Evolutionary conservation across 2,113 vertebrate genomes (phyloP).

Genomic region (Muscicapa adusta): DNA sequence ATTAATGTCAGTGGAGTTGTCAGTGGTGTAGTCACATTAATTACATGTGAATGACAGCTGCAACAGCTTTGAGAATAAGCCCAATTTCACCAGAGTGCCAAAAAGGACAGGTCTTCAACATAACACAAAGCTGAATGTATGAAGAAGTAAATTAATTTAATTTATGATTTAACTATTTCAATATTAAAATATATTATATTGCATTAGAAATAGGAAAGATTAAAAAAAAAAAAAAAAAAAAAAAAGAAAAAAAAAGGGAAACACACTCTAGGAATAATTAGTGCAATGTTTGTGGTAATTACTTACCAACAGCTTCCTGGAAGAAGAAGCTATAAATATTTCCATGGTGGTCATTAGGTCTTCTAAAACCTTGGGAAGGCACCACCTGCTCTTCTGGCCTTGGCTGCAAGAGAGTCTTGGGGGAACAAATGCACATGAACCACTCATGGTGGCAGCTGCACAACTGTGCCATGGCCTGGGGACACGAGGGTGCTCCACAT

Average conservation of each 20-base stretch:
- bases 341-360: neutral
- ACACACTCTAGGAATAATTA: neutral
- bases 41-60: neutral
- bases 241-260: neutral
- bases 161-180: neutral
- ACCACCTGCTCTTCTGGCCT: neutral
- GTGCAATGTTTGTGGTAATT: neutral
- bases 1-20: neutral
- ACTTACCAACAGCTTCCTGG: neutral
- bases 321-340: neutral
- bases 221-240: fast-evolving
- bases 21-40: neutral
- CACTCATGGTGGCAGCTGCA: neutral
- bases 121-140: neutral
- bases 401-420: neutral
- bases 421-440: neutral
- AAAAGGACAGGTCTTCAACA: neutral
- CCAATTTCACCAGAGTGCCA: neutral
- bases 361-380: neutral
- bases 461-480: fast-evolving
- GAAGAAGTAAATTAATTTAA: neutral
- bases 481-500: neutral
- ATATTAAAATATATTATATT: neutral
- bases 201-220: neutral
- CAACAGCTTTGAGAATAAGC: neutral